phyloP scores from a whole-genome alignment of 1,140 invertebrate genomes.

The Apis dorsata region DNA sequence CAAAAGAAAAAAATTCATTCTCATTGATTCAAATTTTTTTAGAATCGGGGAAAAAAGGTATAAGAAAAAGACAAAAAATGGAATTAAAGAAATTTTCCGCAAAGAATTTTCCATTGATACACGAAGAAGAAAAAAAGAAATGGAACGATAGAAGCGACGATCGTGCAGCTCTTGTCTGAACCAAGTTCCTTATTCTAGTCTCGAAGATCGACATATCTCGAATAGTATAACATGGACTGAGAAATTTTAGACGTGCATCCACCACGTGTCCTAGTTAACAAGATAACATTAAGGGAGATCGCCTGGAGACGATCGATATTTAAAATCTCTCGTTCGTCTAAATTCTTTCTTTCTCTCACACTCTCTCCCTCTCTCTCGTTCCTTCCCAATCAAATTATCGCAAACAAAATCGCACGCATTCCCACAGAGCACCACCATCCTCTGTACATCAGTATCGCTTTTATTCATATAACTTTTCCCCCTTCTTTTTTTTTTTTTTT shows the following conservation, averaged over 20 bases:
- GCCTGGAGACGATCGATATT: conserved; percentile 32
- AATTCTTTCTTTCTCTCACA: background rate
- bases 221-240: conserved; percentile 27
- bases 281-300: conserved; percentile 50
- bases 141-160: background rate
- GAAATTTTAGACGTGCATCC: conserved; percentile 37
- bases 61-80: background rate
- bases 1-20: background rate
- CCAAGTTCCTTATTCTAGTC: conserved; percentile 42
- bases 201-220: conserved; percentile 2
- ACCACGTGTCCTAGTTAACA: conserved; percentile 46
- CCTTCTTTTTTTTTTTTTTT: too few species aligned
- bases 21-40: background rate
- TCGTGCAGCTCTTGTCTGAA: conserved; percentile 13
- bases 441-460: conserved; percentile 28
- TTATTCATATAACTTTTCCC: background rate
- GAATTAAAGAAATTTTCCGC: background rate
- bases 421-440: conserved; percentile 42
- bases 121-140: background rate
- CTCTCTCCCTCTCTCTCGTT: background rate
- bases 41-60: background rate
- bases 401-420: conserved; percentile 24
- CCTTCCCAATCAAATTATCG: background rate
- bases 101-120: background rate
- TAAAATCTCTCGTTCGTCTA: conserved; percentile 40